Base-by-base conservation (phyloP, 2,888 invertebrate genomes). In the Carcina quercana region DNA sequence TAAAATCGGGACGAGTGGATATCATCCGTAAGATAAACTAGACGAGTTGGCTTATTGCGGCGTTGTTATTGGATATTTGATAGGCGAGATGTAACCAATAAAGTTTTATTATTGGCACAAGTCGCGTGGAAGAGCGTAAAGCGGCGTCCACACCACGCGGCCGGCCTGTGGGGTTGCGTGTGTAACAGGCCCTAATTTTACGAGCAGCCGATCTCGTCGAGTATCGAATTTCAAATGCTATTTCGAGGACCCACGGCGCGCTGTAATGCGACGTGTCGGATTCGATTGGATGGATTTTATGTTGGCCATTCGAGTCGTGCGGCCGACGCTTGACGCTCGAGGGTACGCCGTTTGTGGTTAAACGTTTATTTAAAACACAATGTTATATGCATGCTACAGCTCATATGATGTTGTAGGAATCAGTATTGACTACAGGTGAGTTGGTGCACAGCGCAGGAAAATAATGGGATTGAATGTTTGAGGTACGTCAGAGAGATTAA, bases 161-260 rank as follows among this genome's bases (percentile, higher is more conserved):
- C 13, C 22, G 11, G 38, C 32, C 36, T 28, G 41, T 32, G 35
- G 42, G 42, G 41, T 32, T 26, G 42, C 37, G 43, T 47, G 53
- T 58, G 59, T 61, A 57, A 48, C 49, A 54, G 58, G 53, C 57
- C 65, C 67, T 73, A 75, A 78, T 78, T 80, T 80, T 74, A 79
- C 71, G 75, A 78, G 56, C 66, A 56, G 58, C 51, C 65, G 65
- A 63, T 67, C 68, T 70, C 65, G 59, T 61, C 62, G 57, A 61
- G 64, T 70, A 71, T 75, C 72, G 70, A 74, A 74, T 75, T 75
- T 78, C 73, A 73, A 76, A 73, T 53, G 74, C 67, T 68, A 67
- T 73, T 70, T 67, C 58, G 65, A 66, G 68, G 64, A 61, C 59
- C 61, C 60, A 60, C 63, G 45, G 57, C 52, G 56, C 50, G 59